These are phyloP conservation scores for Thelaira solivaga DNA, from an alignment of 2,888 invertebrate species.

Conservation along the genomic window DNA sequence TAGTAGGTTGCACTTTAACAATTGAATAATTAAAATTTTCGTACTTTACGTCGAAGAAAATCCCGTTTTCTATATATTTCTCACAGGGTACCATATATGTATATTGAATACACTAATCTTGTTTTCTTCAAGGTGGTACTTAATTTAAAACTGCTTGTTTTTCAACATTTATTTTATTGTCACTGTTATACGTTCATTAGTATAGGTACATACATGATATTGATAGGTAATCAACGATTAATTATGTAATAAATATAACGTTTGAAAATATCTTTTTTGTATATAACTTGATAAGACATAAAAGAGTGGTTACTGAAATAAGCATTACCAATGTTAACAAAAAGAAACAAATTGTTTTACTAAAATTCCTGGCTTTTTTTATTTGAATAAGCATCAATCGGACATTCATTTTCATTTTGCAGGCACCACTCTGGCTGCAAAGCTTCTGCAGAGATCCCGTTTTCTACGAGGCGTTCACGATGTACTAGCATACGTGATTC, in stretches of 20 bases:
- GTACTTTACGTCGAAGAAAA: no score
- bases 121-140: no score
- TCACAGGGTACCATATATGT: no score
- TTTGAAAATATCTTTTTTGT: conserved; percentile 4
- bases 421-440: conserved; percentile 91
- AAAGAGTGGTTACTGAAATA: conserved; percentile 13
- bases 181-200: no score
- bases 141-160: no score
- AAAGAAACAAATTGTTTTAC: conserved; percentile 11
- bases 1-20: no score
- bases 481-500: conserved; percentile 83
- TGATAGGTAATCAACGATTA: not conserved
- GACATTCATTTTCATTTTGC: conserved; percentile 87
- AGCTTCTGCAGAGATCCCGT: conserved; percentile 84
- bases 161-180: no score
- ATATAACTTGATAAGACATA: conserved; percentile 26
- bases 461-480: conserved; percentile 84
- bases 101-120: no score
- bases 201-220: not conserved
- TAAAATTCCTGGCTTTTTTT: conserved; percentile 32
- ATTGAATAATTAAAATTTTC: no score
- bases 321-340: not conserved
- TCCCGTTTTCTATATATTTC: no score
- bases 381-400: conserved; percentile 72
- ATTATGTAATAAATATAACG: not conserved